Evolutionary conservation across 2,888 invertebrate species (phyloP).

Genomic region (Drosophila infuscata): DNA sequence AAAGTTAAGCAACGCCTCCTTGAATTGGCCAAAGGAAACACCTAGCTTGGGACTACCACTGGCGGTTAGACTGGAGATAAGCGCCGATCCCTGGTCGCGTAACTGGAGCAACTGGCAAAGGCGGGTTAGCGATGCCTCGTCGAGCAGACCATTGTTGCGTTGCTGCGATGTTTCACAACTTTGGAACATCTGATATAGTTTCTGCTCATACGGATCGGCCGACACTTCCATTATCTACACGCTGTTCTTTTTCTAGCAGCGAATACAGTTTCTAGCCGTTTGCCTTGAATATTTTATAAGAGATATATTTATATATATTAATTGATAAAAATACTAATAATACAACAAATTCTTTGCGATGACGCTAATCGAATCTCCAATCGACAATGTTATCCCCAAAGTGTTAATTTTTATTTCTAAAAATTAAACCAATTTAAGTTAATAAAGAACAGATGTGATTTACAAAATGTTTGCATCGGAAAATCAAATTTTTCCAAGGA

Average conservation of each 20-base stretch:
- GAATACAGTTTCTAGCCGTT: constrained; percentile 50
- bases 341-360: not conserved
- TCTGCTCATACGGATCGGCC: constrained; percentile 92
- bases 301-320: not conserved
- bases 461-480: not conserved
- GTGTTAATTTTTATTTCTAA: not conserved
- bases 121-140: constrained; percentile 88
- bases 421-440: not conserved
- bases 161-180: constrained; percentile 89
- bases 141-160: constrained; percentile 88
- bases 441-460: not conserved
- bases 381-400: not conserved
- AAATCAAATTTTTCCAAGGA: not conserved
- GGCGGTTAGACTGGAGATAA: constrained; percentile 87
- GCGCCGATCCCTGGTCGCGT: constrained; percentile 89
- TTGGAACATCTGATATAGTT: constrained; percentile 92
- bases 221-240: constrained; percentile 74
- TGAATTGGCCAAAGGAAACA: constrained; percentile 91
- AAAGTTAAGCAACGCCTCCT: constrained; percentile 90
- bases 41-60: constrained; percentile 74
- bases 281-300: constrained; percentile 5
- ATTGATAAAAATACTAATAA: not conserved
- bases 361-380: not conserved
- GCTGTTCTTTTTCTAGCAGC: constrained; percentile 2
- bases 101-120: constrained; percentile 92